Base-by-base conservation (phyloP, 2,797 vertebrate species). In the Streptopelia turtur region DNA sequence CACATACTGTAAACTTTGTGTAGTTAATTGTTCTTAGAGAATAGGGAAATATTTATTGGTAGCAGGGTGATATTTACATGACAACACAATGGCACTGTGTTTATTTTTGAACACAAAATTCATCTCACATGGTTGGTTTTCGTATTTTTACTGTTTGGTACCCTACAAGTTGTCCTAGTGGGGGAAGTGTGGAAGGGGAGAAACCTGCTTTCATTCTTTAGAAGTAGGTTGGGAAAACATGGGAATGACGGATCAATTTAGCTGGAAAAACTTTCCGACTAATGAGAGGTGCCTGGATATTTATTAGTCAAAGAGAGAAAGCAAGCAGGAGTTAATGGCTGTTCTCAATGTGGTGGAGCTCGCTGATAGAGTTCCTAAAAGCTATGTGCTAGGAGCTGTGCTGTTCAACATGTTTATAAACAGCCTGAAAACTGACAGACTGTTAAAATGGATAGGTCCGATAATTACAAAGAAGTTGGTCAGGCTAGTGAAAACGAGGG, bases 11-110 rank as follows among this genome's bases (percentile, higher is more conserved):
- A 61, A 94, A 92, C 45, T 60, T 86, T 37, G 25, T 39, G 61
- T 50, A 60, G 72, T 77, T 93, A 93, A 95, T 92, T 92, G 87
- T 74, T 94, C 57, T 56, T 74, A 60, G 64, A 95, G 37, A 94
- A 91, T 2, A 68, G 47, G n/a, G 57, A 39, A 83, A 75, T 81
- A 47, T n/a, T 71, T 89, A 45, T 78, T 61, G 50, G 71, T 85
- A 91, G 49, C 49, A 66, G 30, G 70, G 35, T 57, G 70, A 56
- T 77, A 55, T 82, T 94, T 77, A 74, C 5, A 1, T 81, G 85
- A 59, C 64, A 84, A 74, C 17, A 4, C 22, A 45, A 55, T 21
- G 39, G 33, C 1, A 1, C 31, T 65, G 49, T 47, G 16, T 66
- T 87, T 87, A 39, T 82, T 83, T 76, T 74, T 74, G 43, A 83